Base-by-base conservation (phyloP, 2,797 vertebrate species). In the Graptemys geographica region DNA sequence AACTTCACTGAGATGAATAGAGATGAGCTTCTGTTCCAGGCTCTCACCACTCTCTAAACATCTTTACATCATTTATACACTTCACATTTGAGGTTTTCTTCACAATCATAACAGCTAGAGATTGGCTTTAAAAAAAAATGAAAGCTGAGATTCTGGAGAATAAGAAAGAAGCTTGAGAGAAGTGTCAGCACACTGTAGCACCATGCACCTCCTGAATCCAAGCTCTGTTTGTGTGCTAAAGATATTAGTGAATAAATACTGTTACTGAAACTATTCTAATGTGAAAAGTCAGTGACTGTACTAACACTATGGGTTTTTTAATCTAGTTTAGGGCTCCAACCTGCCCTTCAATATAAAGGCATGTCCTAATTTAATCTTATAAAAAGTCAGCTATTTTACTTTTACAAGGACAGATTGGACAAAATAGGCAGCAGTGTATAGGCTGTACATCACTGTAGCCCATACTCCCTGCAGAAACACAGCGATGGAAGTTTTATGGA, bases 211-310 rank as follows among this genome's bases (percentile, higher is more conserved):
- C 15, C 62, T 65, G 62, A n/a, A 65, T 65, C 62, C 62, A 0
- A 89, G 31, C 9, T 78, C 0, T 0, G 56, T 76, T 78, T 55
- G 16, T 47, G 9, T 11, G 76, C 65, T 5, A n/a, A 74, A 44
- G 23, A 23, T 21, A 47, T 18, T 52, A 85, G 18, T 79, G 28
- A 41, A 4, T 4, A 55, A 21, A 80, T 91, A 80, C 62, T 72
- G 31, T 62, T 62, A n/a, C 62, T n/a, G 31, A 65, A 33, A 65
- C 31, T 59, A 59, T 15, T n/a, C 33, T 65, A 65, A 33, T 65
- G 31, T 8, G 52, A 90, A 69, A 25, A 92, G 3, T 0, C 0
- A 0, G 21, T 53, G 51, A 72, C 37, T 55, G 8, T 4, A 25
- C 0, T 31, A 80, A 1, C 62, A 52, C 19, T 41, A 81, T 44